phyloP scores from a whole-genome alignment of 2,113 vertebrate genomes.

The Gambusia affinis region DNA sequence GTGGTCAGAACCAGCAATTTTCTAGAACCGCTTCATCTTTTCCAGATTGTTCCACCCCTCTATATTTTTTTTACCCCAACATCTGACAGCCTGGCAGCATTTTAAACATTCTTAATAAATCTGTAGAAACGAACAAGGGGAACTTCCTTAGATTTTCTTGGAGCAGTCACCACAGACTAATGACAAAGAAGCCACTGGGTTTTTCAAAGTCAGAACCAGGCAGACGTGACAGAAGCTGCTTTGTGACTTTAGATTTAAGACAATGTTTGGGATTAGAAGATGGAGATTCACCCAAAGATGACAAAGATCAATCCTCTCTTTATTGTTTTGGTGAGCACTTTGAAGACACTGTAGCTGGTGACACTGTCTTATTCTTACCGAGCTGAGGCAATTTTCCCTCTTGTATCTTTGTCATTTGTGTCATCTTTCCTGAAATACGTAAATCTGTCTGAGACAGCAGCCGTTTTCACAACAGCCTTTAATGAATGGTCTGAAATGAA shows the following conservation, averaged over 20 bases:
- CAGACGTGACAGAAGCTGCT: conserved; percentile 1
- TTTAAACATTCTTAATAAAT: conserved; percentile 55
- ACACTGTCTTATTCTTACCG: conserved; percentile 12
- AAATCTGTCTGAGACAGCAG: background rate
- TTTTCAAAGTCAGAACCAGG: conserved; percentile 9
- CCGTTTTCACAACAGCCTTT: background rate
- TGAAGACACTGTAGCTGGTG: conserved; percentile 23
- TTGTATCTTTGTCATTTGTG: conserved; percentile 9
- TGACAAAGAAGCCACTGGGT: conserved; percentile 16
- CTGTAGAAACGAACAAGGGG: conserved; percentile 22
- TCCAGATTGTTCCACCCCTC: conserved; percentile 14
- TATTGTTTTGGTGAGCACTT: conserved; percentile 25
- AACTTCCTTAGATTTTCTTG: conserved; percentile 33
- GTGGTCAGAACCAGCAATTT: conserved; percentile 54
- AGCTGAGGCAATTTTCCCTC: background rate
- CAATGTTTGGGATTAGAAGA: conserved; percentile 44
- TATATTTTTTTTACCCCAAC: conserved; percentile 35
- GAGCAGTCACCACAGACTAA: conserved; percentile 25
- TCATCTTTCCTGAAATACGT: conserved; percentile 6
- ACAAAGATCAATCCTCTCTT: conserved; percentile 41
- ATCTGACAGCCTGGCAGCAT: conserved; percentile 40
- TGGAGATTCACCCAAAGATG: conserved; percentile 14
- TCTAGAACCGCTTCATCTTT: conserved; percentile 58
- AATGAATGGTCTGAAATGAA: background rate
- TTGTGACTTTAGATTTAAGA: conserved; percentile 29